Base-by-base conservation (phyloP, 2,113 vertebrate species). In the Phocoena phocoena region DNA sequence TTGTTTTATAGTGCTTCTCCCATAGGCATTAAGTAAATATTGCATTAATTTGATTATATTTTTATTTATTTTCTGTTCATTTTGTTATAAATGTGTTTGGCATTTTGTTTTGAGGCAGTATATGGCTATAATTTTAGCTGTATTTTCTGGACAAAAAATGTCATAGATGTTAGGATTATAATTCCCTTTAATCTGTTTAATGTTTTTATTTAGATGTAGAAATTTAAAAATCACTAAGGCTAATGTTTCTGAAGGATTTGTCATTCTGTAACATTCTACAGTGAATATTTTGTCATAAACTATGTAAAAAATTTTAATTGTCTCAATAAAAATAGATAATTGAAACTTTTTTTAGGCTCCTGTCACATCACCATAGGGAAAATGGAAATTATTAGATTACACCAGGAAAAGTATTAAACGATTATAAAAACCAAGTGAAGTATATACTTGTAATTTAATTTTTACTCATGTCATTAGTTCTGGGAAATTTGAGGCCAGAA, bases 21-120 rank as follows among this genome's bases (percentile, higher is more conserved):
- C 20, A 14, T 70, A 58, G 55, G 88, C 31, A 92, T 33, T 90
- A 87, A 87, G 28, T 73, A 86, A 86, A 79, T 95, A 53, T 50
- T 92, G 31, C 26, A 47, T 73, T 88, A 36, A 60, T 91, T 92
- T 95, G 65, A 79, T 81, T 88, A 60, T 70, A 65, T 81, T 53
- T 96, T 92, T 79, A 95, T 96, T 92, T 94, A 95, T 95, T 84
- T 93, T 95, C 84, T 89, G 18, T 70, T 38, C n/a, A 70, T 70
- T 70, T 70, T 70, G 31, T 90, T 88, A 73, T 65, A 83, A 92
- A 89, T 76, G 23, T 38, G 13, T 88, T 88, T 77, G 26, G 28
- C 77, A 63, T 70, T 96, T 96, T 95, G 65, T 96, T 97, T 96
- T 94, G 71, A 83, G 88, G 58, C 10, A 63, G 23, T 65, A 28